A percentile compares a stretch with the other conserved stretches of the same genome.
These are phyloP conservation scores for Herpailurus yagouaroundi DNA, from an alignment of 2,113 vertebrate species.

Conservation along the genomic window DNA sequence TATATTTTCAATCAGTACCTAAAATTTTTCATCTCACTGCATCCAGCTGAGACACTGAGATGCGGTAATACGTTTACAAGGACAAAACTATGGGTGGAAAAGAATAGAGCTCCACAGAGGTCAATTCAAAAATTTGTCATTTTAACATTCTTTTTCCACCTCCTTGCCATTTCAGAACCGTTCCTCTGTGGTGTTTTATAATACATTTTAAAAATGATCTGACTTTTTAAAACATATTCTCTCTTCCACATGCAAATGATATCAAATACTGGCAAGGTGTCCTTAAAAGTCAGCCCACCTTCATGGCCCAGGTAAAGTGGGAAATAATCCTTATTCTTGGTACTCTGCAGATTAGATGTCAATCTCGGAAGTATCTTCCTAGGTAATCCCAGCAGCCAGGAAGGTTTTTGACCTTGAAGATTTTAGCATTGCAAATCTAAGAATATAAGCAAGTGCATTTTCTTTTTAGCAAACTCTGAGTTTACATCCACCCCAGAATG, in stretches of 20 bases:
- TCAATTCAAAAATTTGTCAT: background rate
- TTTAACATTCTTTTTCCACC: background rate
- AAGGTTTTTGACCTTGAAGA: slow-evolving; percentile 57
- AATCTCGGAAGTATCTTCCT: background rate
- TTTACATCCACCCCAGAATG: background rate
- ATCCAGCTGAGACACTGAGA: background rate
- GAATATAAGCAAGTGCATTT: background rate
- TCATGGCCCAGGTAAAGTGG: background rate
- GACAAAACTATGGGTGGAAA: background rate
- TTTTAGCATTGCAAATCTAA: slow-evolving; percentile 12
- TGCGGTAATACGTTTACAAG: background rate
- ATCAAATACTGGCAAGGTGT: background rate
- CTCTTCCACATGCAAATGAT: background rate
- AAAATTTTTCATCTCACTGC: background rate
- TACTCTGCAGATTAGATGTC: background rate
- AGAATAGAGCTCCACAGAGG: background rate
- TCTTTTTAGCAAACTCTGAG: background rate
- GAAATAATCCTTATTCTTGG: background rate
- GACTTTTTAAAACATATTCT: background rate
- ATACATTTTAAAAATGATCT: background rate
- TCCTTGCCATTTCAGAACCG: background rate
- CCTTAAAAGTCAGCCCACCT: background rate
- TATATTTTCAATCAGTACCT: background rate
- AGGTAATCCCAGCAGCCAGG: background rate
- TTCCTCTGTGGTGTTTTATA: background rate